Evolutionary conservation across 37 sponge, comb jelly and placozoan species (phyloP).

Genomic region (Eunapius fragilis): DNA sequence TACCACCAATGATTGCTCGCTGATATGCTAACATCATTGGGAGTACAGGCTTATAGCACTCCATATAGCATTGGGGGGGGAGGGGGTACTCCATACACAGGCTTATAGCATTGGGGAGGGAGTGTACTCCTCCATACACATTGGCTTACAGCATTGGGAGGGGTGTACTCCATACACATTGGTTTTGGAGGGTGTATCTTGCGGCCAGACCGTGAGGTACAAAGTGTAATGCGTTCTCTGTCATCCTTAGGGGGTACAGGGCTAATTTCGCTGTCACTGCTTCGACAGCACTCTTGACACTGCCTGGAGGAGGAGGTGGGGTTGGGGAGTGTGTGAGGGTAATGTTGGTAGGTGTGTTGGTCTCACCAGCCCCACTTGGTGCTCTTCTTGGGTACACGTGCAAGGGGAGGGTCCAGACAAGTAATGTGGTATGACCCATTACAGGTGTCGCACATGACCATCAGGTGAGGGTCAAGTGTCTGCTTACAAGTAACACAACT

Average conservation of each 20-base stretch:
- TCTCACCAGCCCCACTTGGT: conserved; percentile 75
- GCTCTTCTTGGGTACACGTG: conserved; percentile 78
- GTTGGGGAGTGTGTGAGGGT: too few species aligned
- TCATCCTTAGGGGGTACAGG: conserved; percentile 32
- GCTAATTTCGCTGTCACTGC: conserved; percentile 59
- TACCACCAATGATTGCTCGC: too few species aligned
- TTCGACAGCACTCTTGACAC: conserved; percentile 61
- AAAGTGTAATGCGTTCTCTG: neutral
- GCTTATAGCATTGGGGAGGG: neutral
- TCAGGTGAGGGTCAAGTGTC: conserved; percentile 44
- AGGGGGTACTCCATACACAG: conserved; percentile 7
- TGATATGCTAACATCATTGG: too few species aligned
- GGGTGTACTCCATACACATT: neutral
- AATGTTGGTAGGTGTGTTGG: neutral
- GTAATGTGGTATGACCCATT: conserved; percentile 71
- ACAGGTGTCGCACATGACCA: conserved; percentile 84
- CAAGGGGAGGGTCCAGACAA: conserved; percentile 88
- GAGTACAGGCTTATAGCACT: too few species aligned
- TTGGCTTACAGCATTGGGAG: neutral
- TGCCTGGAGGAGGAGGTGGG: conserved; percentile 44
- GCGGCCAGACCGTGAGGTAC: conserved; percentile 56
- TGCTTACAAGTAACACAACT: conserved; percentile 71
- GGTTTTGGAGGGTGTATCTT: conserved; percentile 36
- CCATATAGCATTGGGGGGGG: neutral
- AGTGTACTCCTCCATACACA: neutral